Evolutionary conservation across 1,140 invertebrate genomes (phyloP).

Genomic region (Leptopilina boulardi): DNA sequence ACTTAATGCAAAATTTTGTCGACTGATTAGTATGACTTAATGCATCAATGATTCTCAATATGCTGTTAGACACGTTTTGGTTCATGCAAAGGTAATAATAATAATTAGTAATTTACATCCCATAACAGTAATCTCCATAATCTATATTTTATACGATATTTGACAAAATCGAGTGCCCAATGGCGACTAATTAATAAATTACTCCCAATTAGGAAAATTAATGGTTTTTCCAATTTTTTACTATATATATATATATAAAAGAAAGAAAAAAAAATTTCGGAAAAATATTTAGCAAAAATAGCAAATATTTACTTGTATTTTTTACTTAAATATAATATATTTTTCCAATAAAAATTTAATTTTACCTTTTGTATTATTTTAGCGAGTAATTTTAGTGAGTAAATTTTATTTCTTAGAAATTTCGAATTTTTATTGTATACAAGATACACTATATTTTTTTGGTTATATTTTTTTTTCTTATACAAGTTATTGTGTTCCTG

Average conservation of each 20-base stretch:
- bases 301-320: no score
- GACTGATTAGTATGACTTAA: not conserved
- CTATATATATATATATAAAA: no score
- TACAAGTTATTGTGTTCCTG: not conserved
- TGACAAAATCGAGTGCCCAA: not conserved
- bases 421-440: no score
- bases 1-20: conserved; percentile 1
- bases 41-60: conserved; percentile 21
- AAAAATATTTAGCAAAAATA: no score
- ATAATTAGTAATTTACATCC: not conserved
- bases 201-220: no score
- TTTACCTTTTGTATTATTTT: no score
- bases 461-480: not conserved
- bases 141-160: not conserved
- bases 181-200: not conserved
- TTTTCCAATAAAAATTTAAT: no score
- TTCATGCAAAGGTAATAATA: not conserved
- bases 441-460: not conserved
- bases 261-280: no score
- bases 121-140: not conserved
- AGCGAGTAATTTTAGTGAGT: no score
- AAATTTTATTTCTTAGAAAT: no score
- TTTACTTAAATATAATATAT: no score
- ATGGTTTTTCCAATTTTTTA: no score
- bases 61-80: not conserved